phyloP scores from a whole-genome alignment of 2,888 invertebrate genomes.

The Ormyrus labotus region DNA sequence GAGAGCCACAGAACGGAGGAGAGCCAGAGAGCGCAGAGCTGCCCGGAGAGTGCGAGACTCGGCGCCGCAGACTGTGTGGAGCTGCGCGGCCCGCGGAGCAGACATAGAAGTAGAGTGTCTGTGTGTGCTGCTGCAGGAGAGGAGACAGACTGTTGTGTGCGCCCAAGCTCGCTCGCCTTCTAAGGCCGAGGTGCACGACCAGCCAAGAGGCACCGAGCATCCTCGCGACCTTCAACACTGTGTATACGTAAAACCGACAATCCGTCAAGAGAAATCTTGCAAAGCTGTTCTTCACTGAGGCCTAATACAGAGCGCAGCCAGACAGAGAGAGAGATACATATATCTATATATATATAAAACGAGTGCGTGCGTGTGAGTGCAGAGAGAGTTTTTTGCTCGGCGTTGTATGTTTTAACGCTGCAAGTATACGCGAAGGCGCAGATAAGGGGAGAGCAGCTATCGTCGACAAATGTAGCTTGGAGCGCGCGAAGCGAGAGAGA shows the following conservation, averaged over 20 bases:
- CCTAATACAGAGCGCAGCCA: slow-evolving; percentile 22
- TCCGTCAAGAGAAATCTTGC: slow-evolving; percentile 65
- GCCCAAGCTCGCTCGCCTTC: slow-evolving; percentile 14
- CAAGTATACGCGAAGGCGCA: slow-evolving; percentile 21
- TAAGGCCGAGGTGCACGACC: slow-evolving; percentile 8
- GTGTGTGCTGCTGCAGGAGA: slow-evolving; percentile 36
- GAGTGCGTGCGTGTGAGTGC: slow-evolving; percentile 18
- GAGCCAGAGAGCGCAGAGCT: not conserved
- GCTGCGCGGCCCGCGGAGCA: slow-evolving; percentile 23
- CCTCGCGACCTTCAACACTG: slow-evolving; percentile 60
- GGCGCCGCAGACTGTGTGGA: slow-evolving; percentile 42
- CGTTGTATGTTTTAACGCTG: slow-evolving; percentile 35
- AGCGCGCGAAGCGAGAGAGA: slow-evolving; percentile 24
- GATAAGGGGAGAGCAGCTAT: slow-evolving; percentile 27
- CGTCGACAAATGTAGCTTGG: slow-evolving; percentile 32
- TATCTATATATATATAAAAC: slow-evolving; percentile 8
- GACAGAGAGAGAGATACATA: slow-evolving; percentile 15
- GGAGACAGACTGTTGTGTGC: slow-evolving; percentile 25
- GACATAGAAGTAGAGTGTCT: slow-evolving; percentile 61
- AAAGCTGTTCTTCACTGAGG: not conserved
- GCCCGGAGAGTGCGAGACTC: slow-evolving; percentile 27
- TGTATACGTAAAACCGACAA: slow-evolving; percentile 73
- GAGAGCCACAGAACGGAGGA: not conserved
- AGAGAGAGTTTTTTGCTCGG: slow-evolving; percentile 26
- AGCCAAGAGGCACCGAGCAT: not conserved